Percentiles rank a stretch among this genome's conserved stretches.
phyloP scores from a whole-genome alignment of 2,797 vertebrate species.

The Strix occidentalis region DNA sequence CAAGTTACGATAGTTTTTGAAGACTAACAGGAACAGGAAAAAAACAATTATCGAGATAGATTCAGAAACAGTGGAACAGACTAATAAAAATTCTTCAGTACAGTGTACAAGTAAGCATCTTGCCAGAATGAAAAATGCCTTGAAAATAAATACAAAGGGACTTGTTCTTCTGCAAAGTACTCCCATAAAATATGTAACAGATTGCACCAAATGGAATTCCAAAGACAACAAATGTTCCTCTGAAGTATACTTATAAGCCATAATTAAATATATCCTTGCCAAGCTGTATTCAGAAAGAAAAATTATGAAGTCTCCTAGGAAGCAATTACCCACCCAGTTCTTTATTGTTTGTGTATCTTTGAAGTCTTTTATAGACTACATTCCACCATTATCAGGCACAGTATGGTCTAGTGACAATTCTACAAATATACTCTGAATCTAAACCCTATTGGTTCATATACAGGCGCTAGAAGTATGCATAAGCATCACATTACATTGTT shows the following conservation, averaged over 20 bases:
- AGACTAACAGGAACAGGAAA: not conserved
- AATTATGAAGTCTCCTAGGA: not conserved
- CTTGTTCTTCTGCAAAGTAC: not conserved
- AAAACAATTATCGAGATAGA: not conserved
- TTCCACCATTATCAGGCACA: not conserved
- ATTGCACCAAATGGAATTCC: slow-evolving; percentile 34
- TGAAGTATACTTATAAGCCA: not conserved
- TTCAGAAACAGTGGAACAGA: not conserved
- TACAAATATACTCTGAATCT: not conserved
- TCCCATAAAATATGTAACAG: not conserved
- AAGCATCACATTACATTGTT: not conserved
- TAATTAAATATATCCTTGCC: slow-evolving; percentile 17
- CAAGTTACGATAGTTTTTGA: not conserved
- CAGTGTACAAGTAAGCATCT: not conserved
- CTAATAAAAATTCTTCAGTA: not conserved
- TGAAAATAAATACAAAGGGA: not conserved
- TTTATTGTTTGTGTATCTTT: not conserved
- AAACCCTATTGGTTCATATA: not conserved
- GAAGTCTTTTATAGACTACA: not conserved
- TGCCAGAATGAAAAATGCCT: not conserved
- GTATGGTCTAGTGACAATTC: not conserved
- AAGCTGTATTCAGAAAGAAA: not conserved
- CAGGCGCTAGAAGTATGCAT: not conserved
- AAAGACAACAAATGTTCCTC: slow-evolving; percentile 40
- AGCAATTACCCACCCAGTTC: not conserved